Evolutionary conservation across 2,888 invertebrate genomes (phyloP), one percentile per base, ranked within the genome.

Genomic region (Eledona agricola): DNA sequence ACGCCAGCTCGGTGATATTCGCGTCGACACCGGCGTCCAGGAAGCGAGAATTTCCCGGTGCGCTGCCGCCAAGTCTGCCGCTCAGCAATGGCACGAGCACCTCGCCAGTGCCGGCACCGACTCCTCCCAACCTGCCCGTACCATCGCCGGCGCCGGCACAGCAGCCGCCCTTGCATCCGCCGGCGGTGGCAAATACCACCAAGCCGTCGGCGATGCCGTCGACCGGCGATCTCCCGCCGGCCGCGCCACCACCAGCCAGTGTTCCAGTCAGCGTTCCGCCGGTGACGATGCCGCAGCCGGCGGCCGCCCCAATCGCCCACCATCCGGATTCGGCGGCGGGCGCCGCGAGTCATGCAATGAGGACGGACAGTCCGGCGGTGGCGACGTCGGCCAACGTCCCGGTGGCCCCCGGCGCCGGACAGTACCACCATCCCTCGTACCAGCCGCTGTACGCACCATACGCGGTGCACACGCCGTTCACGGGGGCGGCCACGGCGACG

Each of bases 381-480:
- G 79, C 80, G 20, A 81, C 81, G 13, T 75, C 76, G 1, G 76
- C 76, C 5, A 72, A 75, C 51, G 73, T 71, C 13, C 73, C 80
- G 1, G 76, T 80, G 5, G 77, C 82, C 50, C 81, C 84, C 20
- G 75, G 77, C 26, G 75, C 77, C 63, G 77, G 78, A 69, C 64
- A 77, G 47, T 73, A 71, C 58, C 72, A 75, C 52, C 76, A 74
- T 69, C 79, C 83, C 4, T 75, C 78, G 52, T 51, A 50, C 16
- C 54, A 54, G 57, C 84, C 87, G 22, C 79, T 92, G 56, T 92
- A 92, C 71, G 86, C 91, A 6, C 91, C 91, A 0, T 90, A 89
- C 70, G 87, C 88, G 51, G 82, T 86, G 75, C 84, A 88, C 75
- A 88, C 87, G 67, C 88, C 89, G 25, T 89, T 89, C 40, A 37